These are phyloP conservation scores for Falco berigora DNA, from an alignment of 2,797 vertebrate genomes.

Conservation along the genomic window DNA sequence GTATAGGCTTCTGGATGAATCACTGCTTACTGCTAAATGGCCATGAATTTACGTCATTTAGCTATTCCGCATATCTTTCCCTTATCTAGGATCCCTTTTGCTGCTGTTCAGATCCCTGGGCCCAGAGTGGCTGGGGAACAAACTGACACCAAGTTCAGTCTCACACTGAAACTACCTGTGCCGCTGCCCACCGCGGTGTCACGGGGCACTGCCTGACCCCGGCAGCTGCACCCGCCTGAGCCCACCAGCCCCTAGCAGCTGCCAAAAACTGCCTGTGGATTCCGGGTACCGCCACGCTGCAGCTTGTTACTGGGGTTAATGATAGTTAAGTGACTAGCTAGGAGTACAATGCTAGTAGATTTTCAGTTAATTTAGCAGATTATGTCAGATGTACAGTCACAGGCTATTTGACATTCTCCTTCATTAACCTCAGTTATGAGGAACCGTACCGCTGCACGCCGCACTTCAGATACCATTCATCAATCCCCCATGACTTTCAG, in stretches of 20 bases:
- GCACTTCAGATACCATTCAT: background rate
- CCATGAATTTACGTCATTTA: background rate
- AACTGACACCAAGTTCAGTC: background rate
- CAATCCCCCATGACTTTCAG: background rate
- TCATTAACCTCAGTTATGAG: background rate
- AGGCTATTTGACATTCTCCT: background rate
- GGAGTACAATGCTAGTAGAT: background rate
- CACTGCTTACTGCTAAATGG: background rate
- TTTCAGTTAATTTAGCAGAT: background rate
- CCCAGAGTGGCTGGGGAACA: background rate
- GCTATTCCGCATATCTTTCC: background rate
- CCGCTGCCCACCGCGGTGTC: too few relatives aligned
- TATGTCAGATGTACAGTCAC: background rate
- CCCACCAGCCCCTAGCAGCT: rapidly evolving
- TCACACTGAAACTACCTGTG: rapidly evolving
- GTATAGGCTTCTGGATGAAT: background rate
- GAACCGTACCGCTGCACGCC: background rate
- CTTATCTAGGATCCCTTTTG: background rate
- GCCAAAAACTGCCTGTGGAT: rapidly evolving
- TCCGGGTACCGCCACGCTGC: rapidly evolving
- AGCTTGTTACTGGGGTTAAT: background rate
- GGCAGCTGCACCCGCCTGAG: background rate
- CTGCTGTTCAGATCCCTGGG: background rate
- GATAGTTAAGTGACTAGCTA: background rate
- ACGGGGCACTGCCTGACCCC: rapidly evolving